phyloP scores from a whole-genome alignment of 2,113 vertebrate species.

The Caracal caracal region DNA sequence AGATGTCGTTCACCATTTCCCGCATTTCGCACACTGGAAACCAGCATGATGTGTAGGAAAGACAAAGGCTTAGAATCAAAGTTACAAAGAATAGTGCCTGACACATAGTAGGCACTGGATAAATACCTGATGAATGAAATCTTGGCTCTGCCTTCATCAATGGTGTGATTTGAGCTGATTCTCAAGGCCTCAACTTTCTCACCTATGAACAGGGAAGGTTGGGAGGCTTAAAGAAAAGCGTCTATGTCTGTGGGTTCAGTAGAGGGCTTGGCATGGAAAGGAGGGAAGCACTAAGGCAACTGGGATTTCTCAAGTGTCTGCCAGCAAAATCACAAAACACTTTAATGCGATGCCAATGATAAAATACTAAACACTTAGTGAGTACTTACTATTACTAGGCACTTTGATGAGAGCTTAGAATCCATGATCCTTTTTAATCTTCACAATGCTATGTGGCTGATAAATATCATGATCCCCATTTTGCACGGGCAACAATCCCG shows the following conservation, averaged over 20 bases:
- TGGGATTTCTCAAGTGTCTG: not conserved
- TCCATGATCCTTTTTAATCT: not conserved
- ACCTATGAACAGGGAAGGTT: not conserved
- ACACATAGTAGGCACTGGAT: too few species aligned
- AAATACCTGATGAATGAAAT: not conserved
- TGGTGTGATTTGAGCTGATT: not conserved
- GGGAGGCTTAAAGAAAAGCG: not conserved
- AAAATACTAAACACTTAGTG: not conserved
- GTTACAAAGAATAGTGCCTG: not conserved
- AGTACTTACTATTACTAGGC: not conserved
- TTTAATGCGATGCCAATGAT: not conserved
- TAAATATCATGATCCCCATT: not conserved
- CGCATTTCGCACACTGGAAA: not conserved
- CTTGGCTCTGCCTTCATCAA: not conserved
- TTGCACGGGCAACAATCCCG: fast-evolving
- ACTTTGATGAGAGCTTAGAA: not conserved
- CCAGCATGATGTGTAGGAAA: not conserved
- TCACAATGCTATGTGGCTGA: not conserved
- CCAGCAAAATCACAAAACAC: not conserved
- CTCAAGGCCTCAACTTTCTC: not conserved
- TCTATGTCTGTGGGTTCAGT: not conserved
- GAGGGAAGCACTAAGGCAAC: not conserved
- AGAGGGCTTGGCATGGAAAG: not conserved
- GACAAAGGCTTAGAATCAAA: not conserved
- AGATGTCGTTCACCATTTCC: not conserved